phyloP scores from a whole-genome alignment of 1,140 invertebrate genomes.

The Drosophila guanche region DNA sequence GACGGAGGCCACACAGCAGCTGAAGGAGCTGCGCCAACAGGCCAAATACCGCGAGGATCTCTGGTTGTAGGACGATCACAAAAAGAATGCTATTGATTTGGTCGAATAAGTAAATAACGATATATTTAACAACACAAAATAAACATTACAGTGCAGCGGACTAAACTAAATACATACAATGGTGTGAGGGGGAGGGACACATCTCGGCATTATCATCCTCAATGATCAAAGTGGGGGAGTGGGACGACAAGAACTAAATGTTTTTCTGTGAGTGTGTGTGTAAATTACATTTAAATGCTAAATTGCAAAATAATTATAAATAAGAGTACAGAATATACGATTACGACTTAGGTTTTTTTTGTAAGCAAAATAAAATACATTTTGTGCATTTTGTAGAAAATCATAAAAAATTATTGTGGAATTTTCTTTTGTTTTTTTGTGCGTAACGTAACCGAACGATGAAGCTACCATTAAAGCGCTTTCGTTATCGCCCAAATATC shows the following conservation, averaged over 20 bases:
- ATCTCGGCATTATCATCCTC: constrained; percentile 14
- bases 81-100: constrained; percentile 40
- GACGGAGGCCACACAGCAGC: constrained; percentile 78
- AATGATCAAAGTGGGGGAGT: constrained; percentile 22
- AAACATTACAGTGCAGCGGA: constrained; percentile 74
- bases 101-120: constrained; percentile 81
- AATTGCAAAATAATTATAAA: constrained; percentile 62
- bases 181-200: constrained; percentile 19
- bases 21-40: constrained; percentile 83
- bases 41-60: constrained; percentile 85
- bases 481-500: constrained; percentile 19
- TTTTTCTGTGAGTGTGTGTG: constrained; percentile 4
- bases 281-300: constrained; percentile 38
- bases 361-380: constrained; percentile 42
- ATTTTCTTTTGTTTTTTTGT: constrained; percentile 39
- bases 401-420: constrained; percentile 47
- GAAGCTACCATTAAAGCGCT: constrained; percentile 22
- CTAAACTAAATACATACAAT: constrained; percentile 78
- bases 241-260: constrained; percentile 50
- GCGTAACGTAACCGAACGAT: constrained; percentile 10
- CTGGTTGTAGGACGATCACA: constrained; percentile 83
- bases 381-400: constrained; percentile 16
- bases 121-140: constrained; percentile 83
- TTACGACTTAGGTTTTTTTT: constrained; percentile 67
- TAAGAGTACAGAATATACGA: constrained; percentile 47